These are phyloP conservation scores for Hydrochoerus hydrochaeris DNA, from an alignment of 2,113 vertebrate species.

Conservation along the genomic window DNA sequence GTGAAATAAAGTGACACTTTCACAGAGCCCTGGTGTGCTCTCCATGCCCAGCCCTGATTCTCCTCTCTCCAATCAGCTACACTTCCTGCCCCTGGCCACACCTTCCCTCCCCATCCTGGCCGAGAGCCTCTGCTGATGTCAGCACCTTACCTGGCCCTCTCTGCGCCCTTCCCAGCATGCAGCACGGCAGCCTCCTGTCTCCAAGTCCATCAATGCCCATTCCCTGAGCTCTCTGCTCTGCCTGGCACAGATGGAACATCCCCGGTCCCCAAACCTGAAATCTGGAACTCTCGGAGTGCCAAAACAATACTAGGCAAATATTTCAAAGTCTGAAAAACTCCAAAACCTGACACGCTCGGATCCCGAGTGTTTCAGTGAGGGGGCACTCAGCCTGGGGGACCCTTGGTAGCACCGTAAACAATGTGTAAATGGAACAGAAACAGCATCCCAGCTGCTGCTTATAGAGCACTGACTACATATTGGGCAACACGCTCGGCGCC, in stretches of 20 bases:
- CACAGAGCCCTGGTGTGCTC: not conserved
- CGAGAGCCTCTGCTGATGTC: not conserved
- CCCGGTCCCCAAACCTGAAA: not conserved
- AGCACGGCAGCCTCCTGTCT: not conserved
- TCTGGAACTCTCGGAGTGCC: not conserved
- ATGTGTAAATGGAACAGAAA: rapidly evolving
- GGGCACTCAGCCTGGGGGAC: rapidly evolving
- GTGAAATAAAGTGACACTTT: not conserved
- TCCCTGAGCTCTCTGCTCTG: not conserved
- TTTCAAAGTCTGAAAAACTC: not conserved
- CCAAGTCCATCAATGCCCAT: not conserved
- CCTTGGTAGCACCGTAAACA: not conserved
- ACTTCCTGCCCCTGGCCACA: not conserved
- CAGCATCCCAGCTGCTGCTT: rapidly evolving
- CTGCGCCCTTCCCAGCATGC: rapidly evolving
- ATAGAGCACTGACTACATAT: not conserved
- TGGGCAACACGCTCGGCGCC: rapidly evolving
- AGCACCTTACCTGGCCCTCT: not conserved
- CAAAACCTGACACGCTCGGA: not conserved
- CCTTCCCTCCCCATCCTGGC: not conserved
- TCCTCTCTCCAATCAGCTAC: not conserved
- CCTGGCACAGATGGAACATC: not conserved
- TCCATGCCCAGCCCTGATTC: not conserved
- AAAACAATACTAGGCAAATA: not conserved
- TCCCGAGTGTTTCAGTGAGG: not conserved